These are phyloP conservation scores for Aythya baeri DNA, from an alignment of 2,113 vertebrate species.

Conservation along the genomic window DNA sequence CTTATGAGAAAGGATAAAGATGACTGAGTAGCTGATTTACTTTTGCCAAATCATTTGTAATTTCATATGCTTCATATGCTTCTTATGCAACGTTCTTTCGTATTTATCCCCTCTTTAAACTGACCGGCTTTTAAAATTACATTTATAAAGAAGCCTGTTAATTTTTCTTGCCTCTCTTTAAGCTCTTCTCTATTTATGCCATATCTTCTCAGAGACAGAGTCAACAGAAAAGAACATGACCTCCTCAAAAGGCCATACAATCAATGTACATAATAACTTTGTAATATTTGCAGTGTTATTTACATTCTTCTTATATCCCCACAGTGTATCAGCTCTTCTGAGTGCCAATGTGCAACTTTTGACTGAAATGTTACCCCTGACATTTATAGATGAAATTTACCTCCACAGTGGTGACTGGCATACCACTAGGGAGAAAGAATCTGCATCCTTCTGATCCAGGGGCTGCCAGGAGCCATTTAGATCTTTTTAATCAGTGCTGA, in stretches of 20 bases:
- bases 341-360: neutral
- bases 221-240: neutral
- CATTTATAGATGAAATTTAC: constrained; percentile 42
- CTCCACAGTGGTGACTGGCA: constrained; percentile 14
- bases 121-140: neutral
- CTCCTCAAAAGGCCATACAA: neutral
- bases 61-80: neutral
- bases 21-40: neutral
- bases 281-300: constrained; percentile 3
- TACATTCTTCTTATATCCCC: neutral
- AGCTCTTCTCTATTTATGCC: neutral
- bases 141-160: neutral
- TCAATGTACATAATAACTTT: neutral
- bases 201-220: neutral
- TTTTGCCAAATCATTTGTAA: neutral
- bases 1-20: neutral
- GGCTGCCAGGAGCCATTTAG: constrained; percentile 41
- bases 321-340: neutral
- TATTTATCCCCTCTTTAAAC: neutral
- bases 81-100: neutral
- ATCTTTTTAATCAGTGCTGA: constrained; percentile 62
- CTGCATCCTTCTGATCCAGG: constrained; percentile 11
- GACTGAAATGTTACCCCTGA: constrained; percentile 3
- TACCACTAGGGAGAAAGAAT: constrained; percentile 22
- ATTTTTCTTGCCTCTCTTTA: neutral